Percentiles rank a stretch among this genome's conserved stretches.
Evolutionary conservation across 2,888 invertebrate species (phyloP).

Genomic region (Andrena marginata): DNA sequence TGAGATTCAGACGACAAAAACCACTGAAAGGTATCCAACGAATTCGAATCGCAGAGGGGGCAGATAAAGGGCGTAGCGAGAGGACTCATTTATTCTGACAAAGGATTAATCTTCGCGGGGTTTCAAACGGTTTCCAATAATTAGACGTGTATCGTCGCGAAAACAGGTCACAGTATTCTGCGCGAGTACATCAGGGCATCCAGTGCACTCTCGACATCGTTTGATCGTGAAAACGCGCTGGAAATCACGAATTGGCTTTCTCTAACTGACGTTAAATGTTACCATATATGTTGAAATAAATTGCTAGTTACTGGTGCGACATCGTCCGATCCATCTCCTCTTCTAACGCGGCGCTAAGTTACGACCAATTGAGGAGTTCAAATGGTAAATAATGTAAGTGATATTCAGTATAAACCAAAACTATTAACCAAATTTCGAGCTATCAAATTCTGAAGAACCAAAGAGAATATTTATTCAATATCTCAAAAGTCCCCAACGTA

Average conservation of each 20-base stretch:
- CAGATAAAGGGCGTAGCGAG: conserved; percentile 1
- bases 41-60: not conserved
- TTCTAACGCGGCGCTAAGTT: not conserved
- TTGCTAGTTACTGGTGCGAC: not conserved
- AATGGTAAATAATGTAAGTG: not conserved
- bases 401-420: too few species aligned
- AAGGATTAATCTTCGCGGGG: not conserved
- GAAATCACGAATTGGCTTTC: conserved; percentile 36
- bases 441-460: not conserved
- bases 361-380: not conserved
- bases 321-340: conserved; percentile 1
- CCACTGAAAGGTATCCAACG: not conserved
- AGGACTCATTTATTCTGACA: conserved; percentile 4
- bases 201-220: conserved; percentile 18
- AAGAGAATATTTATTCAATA: not conserved
- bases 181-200: not conserved
- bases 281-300: conserved; percentile 25
- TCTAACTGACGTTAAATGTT: conserved; percentile 20
- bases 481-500: not conserved
- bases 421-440: too few species aligned
- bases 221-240: conserved; percentile 21
- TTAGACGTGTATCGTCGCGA: conserved; percentile 5
- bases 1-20: not conserved
- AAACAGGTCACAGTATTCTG: conserved; percentile 26
- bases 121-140: conserved; percentile 13